These are phyloP conservation scores for Ecliptopera silaceata DNA, from an alignment of 2,888 invertebrate species.

Conservation along the genomic window DNA sequence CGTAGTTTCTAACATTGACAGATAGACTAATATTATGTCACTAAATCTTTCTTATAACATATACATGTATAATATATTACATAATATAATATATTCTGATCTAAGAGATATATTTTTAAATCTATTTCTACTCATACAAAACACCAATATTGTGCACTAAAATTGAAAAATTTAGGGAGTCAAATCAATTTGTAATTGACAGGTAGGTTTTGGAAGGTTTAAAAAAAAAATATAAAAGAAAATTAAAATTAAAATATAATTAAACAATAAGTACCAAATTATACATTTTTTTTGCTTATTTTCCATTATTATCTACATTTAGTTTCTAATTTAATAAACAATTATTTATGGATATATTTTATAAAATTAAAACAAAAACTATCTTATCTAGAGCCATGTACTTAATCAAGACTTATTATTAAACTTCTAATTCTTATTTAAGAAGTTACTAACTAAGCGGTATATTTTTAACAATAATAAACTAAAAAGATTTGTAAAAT, in stretches of 20 bases:
- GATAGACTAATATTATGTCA: too few relatives aligned
- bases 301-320: neutral
- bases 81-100: too few relatives aligned
- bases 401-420: slow-evolving; percentile 23
- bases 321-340: neutral
- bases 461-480: slow-evolving; percentile 5
- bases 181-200: slow-evolving; percentile 74
- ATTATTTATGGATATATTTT: slow-evolving; percentile 23
- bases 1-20: too few relatives aligned
- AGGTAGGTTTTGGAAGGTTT: slow-evolving; percentile 61
- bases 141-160: slow-evolving; percentile 55
- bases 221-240: slow-evolving; percentile 42
- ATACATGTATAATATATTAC: too few relatives aligned
- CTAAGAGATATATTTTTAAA: neutral
- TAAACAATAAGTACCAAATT: slow-evolving; percentile 45
- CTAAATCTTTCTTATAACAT: too few relatives aligned
- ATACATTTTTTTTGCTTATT: neutral
- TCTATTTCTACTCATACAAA: slow-evolving; percentile 36
- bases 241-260: slow-evolving; percentile 52
- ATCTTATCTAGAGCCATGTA: slow-evolving; percentile 48
- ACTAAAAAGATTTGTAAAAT: neutral
- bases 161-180: slow-evolving; percentile 83
- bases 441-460: slow-evolving; percentile 19
- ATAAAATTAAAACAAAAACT: slow-evolving; percentile 45
- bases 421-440: too few relatives aligned